phyloP scores from a whole-genome alignment of 2,888 invertebrate genomes.

The Ctena decussata region DNA sequence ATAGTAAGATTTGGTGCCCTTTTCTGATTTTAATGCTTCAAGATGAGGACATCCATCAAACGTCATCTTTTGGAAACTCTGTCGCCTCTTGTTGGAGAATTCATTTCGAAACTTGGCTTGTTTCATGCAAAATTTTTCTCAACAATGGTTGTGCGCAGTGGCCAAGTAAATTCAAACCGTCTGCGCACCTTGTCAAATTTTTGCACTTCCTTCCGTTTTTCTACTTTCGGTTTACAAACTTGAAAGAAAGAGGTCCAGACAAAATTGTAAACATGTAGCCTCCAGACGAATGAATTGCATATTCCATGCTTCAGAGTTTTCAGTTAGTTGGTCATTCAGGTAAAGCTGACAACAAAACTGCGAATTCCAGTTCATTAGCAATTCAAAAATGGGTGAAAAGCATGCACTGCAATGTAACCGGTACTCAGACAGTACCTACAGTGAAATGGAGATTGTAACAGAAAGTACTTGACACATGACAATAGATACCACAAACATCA shows the following conservation, averaged over 20 bases:
- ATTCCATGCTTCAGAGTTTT: too few relatives aligned
- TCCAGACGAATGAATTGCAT: too few relatives aligned
- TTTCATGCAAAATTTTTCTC: constrained; percentile 50
- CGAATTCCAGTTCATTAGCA: too few relatives aligned
- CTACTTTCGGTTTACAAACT: not conserved
- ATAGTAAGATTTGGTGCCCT: constrained; percentile 92
- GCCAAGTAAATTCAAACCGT: constrained; percentile 33
- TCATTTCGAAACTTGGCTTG: constrained; percentile 52
- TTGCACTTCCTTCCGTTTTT: not conserved
- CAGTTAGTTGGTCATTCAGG: too few relatives aligned
- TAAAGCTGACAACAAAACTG: too few relatives aligned
- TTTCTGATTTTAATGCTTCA: constrained; percentile 92
- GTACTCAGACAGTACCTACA: too few relatives aligned
- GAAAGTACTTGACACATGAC: too few relatives aligned
- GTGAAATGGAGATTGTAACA: too few relatives aligned
- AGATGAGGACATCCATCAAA: constrained; percentile 94
- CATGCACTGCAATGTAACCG: too few relatives aligned
- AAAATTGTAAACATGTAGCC: too few relatives aligned
- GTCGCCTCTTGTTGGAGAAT: constrained; percentile 8
- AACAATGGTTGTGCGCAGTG: constrained; percentile 78
- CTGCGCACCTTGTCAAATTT: constrained; percentile 59
- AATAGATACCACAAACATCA: too few relatives aligned
- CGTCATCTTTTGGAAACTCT: constrained; percentile 90
- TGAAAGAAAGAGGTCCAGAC: not conserved
- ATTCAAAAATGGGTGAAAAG: too few relatives aligned